phyloP scores from a whole-genome alignment of 2,113 vertebrate genomes.

The Paratilapia polleni region DNA sequence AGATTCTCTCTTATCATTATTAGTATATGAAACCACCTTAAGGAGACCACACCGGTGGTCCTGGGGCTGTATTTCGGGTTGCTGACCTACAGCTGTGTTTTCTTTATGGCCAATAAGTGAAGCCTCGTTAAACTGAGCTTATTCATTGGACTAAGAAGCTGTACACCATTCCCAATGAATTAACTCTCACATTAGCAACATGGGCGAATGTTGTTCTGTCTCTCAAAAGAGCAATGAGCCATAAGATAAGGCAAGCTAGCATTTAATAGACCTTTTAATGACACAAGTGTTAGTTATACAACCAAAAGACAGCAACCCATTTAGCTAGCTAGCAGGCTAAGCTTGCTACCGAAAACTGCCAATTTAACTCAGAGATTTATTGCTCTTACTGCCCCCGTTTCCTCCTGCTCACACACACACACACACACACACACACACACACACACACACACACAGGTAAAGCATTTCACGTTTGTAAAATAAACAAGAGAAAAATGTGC shows the following conservation, averaged over 20 bases:
- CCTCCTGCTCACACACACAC: neutral
- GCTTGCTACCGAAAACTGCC: conserved; percentile 60
- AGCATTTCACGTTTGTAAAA: neutral
- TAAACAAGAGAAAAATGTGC: conserved; percentile 8
- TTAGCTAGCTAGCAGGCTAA: conserved; percentile 70
- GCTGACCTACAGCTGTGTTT: conserved; percentile 22
- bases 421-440: neutral
- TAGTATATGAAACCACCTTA: neutral
- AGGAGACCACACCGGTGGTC: neutral
- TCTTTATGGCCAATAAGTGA: conserved; percentile 35
- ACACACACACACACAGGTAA: neutral
- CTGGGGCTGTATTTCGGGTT: neutral
- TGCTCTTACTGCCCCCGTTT: conserved; percentile 18
- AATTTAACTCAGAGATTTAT: conserved; percentile 39
- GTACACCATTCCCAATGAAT: conserved; percentile 17
- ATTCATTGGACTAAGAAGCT: conserved; percentile 29
- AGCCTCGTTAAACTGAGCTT: conserved; percentile 36
- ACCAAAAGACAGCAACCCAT: conserved; percentile 51
- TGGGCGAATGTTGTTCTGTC: neutral
- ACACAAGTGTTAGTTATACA: conserved; percentile 79
- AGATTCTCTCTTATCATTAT: neutral
- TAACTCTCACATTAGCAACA: conserved; percentile 4
- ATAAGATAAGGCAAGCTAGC: neutral
- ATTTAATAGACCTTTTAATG: conserved; percentile 37
- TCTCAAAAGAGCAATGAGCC: neutral